These are phyloP conservation scores for Hydraecia micacea DNA, from an alignment of 2,888 invertebrate genomes.

Conservation along the genomic window DNA sequence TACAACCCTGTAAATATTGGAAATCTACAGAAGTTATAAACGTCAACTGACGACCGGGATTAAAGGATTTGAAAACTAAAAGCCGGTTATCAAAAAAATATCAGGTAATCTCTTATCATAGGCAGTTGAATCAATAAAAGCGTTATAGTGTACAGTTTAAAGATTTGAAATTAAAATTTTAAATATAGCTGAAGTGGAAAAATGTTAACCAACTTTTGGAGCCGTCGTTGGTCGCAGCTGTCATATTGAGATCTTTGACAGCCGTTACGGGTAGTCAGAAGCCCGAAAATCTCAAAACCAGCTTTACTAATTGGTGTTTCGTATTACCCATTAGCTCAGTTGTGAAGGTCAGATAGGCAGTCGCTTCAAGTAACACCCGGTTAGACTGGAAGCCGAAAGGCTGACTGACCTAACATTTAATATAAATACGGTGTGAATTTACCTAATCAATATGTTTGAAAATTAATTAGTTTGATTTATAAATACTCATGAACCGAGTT, in stretches of 20 bases:
- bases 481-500: constrained; percentile 25
- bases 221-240: background rate
- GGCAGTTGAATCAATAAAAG: too few species aligned
- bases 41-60: too few species aligned
- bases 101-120: too few species aligned
- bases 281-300: background rate
- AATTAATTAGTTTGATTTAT: constrained; percentile 37
- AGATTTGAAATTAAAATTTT: too few species aligned
- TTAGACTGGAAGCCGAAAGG: too few species aligned
- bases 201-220: background rate
- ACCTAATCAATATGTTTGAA: background rate
- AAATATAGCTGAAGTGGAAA: background rate
- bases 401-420: background rate
- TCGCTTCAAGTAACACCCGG: background rate
- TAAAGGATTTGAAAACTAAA: too few species aligned
- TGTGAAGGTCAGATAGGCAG: background rate
- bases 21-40: too few species aligned
- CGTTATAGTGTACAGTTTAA: too few species aligned
- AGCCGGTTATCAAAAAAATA: too few species aligned
- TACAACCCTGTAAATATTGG: too few species aligned
- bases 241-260: background rate
- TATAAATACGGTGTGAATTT: background rate
- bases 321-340: background rate
- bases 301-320: background rate
- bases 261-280: background rate